Conservation (phyloP, 2,888 invertebrate species). For the Trileptium ribeirensis region DNA sequence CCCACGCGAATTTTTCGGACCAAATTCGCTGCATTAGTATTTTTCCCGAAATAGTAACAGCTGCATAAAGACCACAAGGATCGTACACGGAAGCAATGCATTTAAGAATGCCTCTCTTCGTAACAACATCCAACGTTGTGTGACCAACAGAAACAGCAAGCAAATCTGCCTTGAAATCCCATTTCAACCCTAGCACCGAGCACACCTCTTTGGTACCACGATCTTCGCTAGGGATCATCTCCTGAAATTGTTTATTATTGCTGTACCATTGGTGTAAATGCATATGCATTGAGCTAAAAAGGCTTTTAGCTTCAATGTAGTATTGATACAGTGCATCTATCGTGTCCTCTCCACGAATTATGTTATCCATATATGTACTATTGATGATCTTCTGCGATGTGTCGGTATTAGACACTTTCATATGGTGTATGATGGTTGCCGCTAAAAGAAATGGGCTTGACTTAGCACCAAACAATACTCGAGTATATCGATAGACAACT, state of each 20-base stretch:
- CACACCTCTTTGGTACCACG: too few species aligned
- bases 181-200: background rate
- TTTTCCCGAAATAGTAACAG: background rate
- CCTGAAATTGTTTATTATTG: background rate
- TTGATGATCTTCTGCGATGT: background rate
- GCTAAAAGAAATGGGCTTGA: slow-evolving; percentile 32
- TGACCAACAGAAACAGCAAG: background rate
- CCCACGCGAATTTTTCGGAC: background rate
- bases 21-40: background rate
- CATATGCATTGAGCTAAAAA: background rate
- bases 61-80: background rate
- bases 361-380: slow-evolving; percentile 1
- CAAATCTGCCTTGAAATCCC: background rate
- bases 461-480: slow-evolving; percentile 36
- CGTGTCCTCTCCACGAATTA: background rate
- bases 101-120: background rate
- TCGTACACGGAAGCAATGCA: background rate
- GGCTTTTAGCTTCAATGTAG: background rate
- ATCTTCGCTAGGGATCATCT: background rate
- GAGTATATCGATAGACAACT: slow-evolving; percentile 28
- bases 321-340: background rate
- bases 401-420: background rate
- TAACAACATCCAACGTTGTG: background rate
- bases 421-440: slow-evolving; percentile 27
- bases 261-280: background rate